phyloP scores from a whole-genome alignment of 1,140 invertebrate species.

The Dendrolimus kikuchii region DNA sequence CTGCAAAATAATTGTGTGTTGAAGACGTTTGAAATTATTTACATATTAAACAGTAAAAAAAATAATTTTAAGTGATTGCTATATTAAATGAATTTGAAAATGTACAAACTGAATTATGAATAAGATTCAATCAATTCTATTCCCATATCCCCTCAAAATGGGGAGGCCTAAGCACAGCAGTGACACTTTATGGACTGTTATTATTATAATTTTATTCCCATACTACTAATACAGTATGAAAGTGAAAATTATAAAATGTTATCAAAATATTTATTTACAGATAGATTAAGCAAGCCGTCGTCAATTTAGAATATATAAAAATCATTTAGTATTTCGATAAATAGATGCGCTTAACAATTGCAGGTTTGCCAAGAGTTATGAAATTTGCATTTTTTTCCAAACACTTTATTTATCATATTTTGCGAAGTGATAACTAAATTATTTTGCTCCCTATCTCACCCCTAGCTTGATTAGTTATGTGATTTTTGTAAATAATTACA shows the following conservation, averaged over 20 bases:
- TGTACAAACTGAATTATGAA: no score
- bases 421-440: constrained; percentile 35
- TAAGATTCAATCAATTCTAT: no score
- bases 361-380: constrained; percentile 70
- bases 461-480: constrained; percentile 26
- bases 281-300: constrained; percentile 19
- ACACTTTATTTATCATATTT: constrained; percentile 36
- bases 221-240: no score
- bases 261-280: constrained; percentile 22
- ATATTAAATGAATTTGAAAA: no score
- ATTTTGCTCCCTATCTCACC: constrained; percentile 34
- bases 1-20: no score
- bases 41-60: no score
- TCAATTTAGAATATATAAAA: constrained; percentile 18
- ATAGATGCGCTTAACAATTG: constrained; percentile 65
- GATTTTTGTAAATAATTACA: not conserved
- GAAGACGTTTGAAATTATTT: no score
- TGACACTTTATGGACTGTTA: no score
- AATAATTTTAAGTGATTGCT: no score
- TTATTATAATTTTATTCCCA: no score
- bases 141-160: no score
- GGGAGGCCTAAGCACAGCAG: no score
- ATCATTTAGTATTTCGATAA: constrained; percentile 13
- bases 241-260: not conserved
- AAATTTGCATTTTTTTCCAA: constrained; percentile 71